Percentiles rank a stretch among this genome's conserved stretches.
phyloP scores from a whole-genome alignment of 2,888 invertebrate species.

The Nomada flava region DNA sequence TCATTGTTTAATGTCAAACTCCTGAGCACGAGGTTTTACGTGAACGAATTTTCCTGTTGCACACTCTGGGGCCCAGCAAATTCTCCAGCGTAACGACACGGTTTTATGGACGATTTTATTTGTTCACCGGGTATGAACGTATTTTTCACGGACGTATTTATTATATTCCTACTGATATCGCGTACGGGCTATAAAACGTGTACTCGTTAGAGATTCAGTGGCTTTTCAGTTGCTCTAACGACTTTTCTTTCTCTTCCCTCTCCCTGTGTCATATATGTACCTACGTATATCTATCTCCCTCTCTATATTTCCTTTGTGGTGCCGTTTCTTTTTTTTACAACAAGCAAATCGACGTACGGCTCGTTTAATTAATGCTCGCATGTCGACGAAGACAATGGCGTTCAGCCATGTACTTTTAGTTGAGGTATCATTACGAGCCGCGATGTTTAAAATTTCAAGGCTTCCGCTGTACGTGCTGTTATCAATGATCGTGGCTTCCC shows the following conservation, averaged over 20 bases:
- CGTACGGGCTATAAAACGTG: constrained; percentile 34
- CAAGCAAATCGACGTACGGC: constrained; percentile 21
- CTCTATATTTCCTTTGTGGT: background rate
- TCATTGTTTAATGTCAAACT: too few species aligned
- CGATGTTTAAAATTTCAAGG: constrained; percentile 46
- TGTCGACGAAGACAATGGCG: constrained; percentile 28
- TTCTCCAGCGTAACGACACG: constrained; percentile 55
- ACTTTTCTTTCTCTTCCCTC: background rate
- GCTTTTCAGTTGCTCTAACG: background rate
- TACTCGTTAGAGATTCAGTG: constrained; percentile 48
- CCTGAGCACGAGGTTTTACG: too few species aligned
- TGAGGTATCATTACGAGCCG: constrained; percentile 33
- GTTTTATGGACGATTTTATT: constrained; percentile 68
- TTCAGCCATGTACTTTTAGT: constrained; percentile 1
- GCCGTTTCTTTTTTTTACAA: background rate
- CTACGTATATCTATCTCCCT: background rate
- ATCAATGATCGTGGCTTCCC: constrained; percentile 16
- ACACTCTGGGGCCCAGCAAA: constrained; percentile 50
- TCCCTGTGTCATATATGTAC: too few species aligned
- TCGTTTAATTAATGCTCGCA: constrained; percentile 46
- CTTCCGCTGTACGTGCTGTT: background rate
- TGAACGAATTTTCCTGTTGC: constrained; percentile 37
- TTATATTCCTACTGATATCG: constrained; percentile 44
- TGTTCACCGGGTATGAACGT: constrained; percentile 50
- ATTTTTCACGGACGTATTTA: constrained; percentile 50